A percentile compares a stretch with the other conserved stretches of the same genome.
phyloP scores from a whole-genome alignment of 1,140 invertebrate species.

The Holcopasites calliopsidis region DNA sequence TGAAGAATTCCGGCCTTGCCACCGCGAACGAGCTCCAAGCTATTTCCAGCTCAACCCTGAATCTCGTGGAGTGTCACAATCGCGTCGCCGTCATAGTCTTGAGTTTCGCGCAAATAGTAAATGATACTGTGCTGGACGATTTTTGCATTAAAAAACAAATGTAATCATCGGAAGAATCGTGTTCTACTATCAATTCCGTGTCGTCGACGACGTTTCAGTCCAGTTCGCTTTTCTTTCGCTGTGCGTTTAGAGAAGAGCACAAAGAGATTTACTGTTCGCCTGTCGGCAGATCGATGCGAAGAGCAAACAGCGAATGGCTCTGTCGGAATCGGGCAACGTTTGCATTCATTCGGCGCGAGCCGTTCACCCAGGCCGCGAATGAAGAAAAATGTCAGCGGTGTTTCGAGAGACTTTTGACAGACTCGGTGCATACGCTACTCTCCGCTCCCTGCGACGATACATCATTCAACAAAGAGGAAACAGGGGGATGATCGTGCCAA shows the following conservation, averaged over 20 bases:
- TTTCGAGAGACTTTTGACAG: not conserved
- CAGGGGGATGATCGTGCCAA: slow-evolving; percentile 8
- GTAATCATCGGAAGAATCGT: too few relatives aligned
- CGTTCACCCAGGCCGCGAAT: slow-evolving; percentile 6
- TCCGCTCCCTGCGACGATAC: not conserved
- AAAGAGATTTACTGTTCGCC: slow-evolving; percentile 3
- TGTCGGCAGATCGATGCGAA: not conserved
- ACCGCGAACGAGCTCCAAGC: not conserved
- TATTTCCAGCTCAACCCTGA: slow-evolving; percentile 39
- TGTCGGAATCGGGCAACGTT: slow-evolving; percentile 12
- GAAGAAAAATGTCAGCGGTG: slow-evolving; percentile 26
- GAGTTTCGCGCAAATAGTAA: too few relatives aligned
- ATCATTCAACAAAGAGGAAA: slow-evolving; percentile 13
- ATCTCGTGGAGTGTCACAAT: slow-evolving; percentile 38
- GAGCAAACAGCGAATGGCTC: not conserved
- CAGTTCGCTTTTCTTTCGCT: not conserved
- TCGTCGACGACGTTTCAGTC: too few relatives aligned
- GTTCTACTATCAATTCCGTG: too few relatives aligned
- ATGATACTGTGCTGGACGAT: too few relatives aligned
- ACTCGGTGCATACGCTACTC: not conserved
- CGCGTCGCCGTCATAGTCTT: not conserved
- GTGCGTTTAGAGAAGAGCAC: not conserved
- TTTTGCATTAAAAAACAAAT: too few relatives aligned
- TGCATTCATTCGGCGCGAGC: slow-evolving; percentile 14
- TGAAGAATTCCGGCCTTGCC: slow-evolving; percentile 2